Evolutionary conservation across 1,140 invertebrate genomes (phyloP).

Genomic region (Euura lappo): DNA sequence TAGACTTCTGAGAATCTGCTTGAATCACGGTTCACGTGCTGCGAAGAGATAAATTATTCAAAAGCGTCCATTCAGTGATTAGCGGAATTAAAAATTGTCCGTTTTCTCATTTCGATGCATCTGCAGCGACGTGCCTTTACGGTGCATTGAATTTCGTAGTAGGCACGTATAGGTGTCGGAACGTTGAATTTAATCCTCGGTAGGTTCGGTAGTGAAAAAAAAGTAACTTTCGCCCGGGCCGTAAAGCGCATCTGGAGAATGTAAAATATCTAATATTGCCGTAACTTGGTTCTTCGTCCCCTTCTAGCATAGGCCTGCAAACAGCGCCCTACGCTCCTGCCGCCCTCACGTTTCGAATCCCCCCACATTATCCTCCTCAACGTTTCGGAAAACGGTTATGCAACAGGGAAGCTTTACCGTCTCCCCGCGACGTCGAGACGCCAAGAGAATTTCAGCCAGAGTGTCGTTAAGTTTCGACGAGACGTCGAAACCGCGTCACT

Average conservation of each 20-base stretch:
- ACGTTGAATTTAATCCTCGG: too few relatives aligned
- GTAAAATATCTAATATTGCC: constrained; percentile 52
- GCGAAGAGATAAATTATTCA: too few relatives aligned
- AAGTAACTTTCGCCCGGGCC: constrained; percentile 15
- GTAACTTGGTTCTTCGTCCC: constrained; percentile 22
- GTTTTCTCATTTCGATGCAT: too few relatives aligned
- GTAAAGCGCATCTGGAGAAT: constrained; percentile 52
- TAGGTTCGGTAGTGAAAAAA: not conserved
- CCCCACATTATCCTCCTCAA: constrained; percentile 7
- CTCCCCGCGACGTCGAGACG: constrained; percentile 31
- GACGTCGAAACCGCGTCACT: constrained; percentile 15
- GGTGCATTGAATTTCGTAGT: too few relatives aligned
- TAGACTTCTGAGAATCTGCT: constrained; percentile 1
- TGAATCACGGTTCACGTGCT: too few relatives aligned
- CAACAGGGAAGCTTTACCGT: constrained; percentile 20
- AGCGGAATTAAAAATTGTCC: too few relatives aligned
- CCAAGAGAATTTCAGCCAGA: constrained; percentile 11
- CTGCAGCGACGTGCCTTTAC: too few relatives aligned
- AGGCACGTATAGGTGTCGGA: too few relatives aligned
- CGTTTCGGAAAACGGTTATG: constrained; percentile 6
- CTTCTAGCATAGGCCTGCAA: not conserved
- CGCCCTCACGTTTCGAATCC: constrained; percentile 10
- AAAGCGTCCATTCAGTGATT: too few relatives aligned
- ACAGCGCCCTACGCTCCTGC: not conserved
- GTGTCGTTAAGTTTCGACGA: constrained; percentile 28